Evolutionary conservation across 2,888 invertebrate species (phyloP).

Genomic region (Diplazon laetatorius): DNA sequence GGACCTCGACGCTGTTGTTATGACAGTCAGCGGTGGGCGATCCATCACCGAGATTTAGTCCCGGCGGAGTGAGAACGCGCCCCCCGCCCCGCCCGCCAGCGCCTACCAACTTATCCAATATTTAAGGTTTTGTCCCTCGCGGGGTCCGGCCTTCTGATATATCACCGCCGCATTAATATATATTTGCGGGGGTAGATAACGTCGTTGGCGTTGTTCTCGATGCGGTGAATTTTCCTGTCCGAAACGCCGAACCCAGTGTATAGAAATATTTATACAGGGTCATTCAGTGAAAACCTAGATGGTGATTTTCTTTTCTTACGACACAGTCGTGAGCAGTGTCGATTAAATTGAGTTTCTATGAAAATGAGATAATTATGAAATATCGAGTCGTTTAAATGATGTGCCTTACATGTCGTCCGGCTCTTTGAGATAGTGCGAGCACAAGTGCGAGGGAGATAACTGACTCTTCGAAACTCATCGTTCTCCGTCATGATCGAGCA

Average conservation of each 20-base stretch:
- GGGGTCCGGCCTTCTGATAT: conserved; percentile 77
- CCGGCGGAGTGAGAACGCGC: conserved; percentile 73
- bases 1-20: conserved; percentile 76
- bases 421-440: too few species aligned
- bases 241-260: conserved; percentile 2
- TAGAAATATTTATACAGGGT: too few species aligned
- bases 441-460: too few species aligned
- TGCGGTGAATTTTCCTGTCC: conserved; percentile 9
- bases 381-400: too few species aligned
- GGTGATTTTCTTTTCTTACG: too few species aligned
- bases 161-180: conserved; percentile 82
- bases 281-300: too few species aligned
- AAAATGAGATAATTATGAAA: too few species aligned
- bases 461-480: too few species aligned
- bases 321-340: too few species aligned
- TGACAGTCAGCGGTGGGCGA: conserved; percentile 81
- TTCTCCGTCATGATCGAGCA: too few species aligned
- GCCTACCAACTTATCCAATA: conserved; percentile 82
- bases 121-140: conserved; percentile 83
- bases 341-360: too few species aligned
- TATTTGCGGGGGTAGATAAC: conserved; percentile 81
- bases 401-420: too few species aligned
- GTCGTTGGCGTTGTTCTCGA: conserved; percentile 67
- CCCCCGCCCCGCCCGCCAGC: conserved; percentile 75
- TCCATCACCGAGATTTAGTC: conserved; percentile 82